Conservation (phyloP, 2,113 vertebrate species). For the Tichodroma muraria region DNA sequence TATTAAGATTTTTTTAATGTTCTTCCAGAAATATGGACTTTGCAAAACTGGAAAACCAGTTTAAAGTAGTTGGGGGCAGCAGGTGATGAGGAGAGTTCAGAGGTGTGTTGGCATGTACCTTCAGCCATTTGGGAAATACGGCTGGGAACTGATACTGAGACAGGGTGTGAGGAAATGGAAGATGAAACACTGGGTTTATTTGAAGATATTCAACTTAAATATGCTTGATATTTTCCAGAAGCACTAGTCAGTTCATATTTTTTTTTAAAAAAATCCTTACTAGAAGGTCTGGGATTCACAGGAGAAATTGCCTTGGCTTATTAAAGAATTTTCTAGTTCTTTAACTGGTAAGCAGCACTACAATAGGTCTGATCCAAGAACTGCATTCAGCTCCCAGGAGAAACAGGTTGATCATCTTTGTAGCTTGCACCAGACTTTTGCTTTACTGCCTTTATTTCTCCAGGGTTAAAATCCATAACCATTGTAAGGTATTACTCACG, state of each 20-base stretch:
- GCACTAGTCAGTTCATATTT: not conserved
- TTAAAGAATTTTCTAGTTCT: not conserved
- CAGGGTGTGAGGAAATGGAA: not conserved
- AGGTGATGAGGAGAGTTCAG: not conserved
- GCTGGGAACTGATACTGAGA: not conserved
- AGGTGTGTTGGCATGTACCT: not conserved
- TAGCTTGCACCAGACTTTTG: not conserved
- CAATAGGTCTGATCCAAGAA: not conserved
- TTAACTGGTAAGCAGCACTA: not conserved
- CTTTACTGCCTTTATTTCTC: constrained; percentile 7
- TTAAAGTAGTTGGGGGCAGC: not conserved
- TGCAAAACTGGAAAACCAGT: not conserved
- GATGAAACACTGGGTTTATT: not conserved
- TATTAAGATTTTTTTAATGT: not conserved
- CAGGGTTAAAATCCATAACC: not conserved
- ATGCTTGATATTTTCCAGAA: not conserved
- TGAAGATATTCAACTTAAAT: not conserved
- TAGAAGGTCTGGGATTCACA: not conserved
- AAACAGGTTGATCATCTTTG: not conserved
- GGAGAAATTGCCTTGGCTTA: not conserved
- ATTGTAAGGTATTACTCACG: not conserved
- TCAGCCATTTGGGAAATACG: not conserved
- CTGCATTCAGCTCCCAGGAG: not conserved
- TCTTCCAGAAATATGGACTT: not conserved
- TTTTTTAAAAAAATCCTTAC: not conserved